phyloP scores from a whole-genome alignment of 2,113 vertebrate genomes.

The Zootoca vivipara region DNA sequence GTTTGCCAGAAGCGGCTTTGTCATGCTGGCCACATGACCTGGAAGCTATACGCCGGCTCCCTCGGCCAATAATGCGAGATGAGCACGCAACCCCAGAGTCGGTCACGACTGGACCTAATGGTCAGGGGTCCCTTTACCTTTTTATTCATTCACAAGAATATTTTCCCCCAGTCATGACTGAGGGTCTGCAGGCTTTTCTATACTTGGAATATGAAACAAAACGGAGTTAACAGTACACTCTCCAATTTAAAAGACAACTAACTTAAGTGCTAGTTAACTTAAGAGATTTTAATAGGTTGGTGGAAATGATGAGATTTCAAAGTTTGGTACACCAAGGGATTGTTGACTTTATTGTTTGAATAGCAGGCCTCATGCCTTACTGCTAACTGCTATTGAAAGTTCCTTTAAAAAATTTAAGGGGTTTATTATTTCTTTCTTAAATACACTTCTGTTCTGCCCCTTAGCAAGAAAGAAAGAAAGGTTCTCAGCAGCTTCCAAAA shows the following conservation, averaged over 20 bases:
- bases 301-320: background rate
- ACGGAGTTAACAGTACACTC: background rate
- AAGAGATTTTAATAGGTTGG: background rate
- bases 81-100: too few species aligned
- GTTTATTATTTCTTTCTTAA: too few species aligned
- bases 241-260: conserved; percentile 2
- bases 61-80: too few species aligned
- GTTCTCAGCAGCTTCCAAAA: too few species aligned
- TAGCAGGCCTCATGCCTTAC: background rate
- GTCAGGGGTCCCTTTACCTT: too few species aligned
- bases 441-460: too few species aligned
- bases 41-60: too few species aligned
- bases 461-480: too few species aligned
- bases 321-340: background rate
- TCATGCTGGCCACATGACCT: too few species aligned
- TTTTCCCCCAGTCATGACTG: background rate
- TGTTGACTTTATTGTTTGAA: background rate
- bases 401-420: background rate
- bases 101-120: too few species aligned
- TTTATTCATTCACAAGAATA: background rate
- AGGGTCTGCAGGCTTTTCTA: background rate
- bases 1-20: too few species aligned
- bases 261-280: background rate
- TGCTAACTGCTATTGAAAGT: background rate
- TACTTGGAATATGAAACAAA: background rate